phyloP scores from a whole-genome alignment of 2,888 invertebrate genomes.

The Napeogenes sylphis region DNA sequence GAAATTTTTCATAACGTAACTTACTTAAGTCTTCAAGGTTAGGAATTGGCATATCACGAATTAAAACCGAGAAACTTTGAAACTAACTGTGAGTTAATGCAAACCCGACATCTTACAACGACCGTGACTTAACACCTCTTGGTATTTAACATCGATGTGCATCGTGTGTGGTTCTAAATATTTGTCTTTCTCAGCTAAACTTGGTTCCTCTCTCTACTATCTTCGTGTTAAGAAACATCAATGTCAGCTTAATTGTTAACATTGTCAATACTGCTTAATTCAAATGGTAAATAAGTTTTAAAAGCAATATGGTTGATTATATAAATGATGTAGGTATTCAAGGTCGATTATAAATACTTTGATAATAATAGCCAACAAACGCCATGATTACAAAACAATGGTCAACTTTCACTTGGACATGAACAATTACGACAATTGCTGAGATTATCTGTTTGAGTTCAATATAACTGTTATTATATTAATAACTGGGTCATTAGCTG shows the following conservation, averaged over 20 bases:
- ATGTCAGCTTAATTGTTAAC: too few relatives aligned
- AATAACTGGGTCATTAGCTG: slow-evolving; percentile 26
- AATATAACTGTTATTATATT: slow-evolving; percentile 32
- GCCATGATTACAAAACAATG: slow-evolving; percentile 31
- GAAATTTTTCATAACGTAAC: background rate
- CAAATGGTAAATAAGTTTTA: too few relatives aligned
- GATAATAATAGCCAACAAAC: slow-evolving; percentile 26
- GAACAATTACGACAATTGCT: slow-evolving; percentile 32
- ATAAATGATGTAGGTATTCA: slow-evolving; percentile 11
- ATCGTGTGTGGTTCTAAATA: slow-evolving; percentile 26
- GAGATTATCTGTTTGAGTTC: slow-evolving; percentile 28
- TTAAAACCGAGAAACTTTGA: slow-evolving; percentile 36
- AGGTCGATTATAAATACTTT: slow-evolving; percentile 24
- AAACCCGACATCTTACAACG: slow-evolving; percentile 27
- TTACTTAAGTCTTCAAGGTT: slow-evolving; percentile 34
- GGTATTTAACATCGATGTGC: slow-evolving; percentile 42
- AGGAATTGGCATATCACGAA: slow-evolving; percentile 58
- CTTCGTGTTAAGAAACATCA: slow-evolving; percentile 2
- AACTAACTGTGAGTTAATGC: slow-evolving; percentile 34
- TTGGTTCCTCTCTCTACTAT: slow-evolving; percentile 2
- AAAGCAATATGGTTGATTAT: too few relatives aligned
- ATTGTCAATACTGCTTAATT: too few relatives aligned
- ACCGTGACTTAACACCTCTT: slow-evolving; percentile 54
- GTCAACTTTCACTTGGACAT: slow-evolving; percentile 33
- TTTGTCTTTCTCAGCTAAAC: slow-evolving; percentile 25